phyloP scores from a whole-genome alignment of 1,140 invertebrate genomes.

The Drosophila pseudoananassae region DNA sequence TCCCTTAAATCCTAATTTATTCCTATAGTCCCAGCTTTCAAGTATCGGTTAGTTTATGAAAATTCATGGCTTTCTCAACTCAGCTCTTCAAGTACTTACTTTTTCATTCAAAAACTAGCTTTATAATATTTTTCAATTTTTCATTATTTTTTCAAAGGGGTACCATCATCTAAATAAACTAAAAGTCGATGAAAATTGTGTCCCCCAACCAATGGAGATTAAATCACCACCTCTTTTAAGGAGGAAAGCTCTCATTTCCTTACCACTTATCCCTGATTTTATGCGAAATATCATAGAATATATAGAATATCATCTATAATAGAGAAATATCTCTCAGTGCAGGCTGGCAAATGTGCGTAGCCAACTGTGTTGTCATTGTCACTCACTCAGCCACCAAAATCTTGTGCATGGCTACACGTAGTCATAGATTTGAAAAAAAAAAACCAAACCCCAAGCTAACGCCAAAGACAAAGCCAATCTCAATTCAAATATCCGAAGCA shows the following conservation, averaged over 20 bases:
- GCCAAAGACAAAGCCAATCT: constrained; percentile 4
- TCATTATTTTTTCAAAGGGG: neutral
- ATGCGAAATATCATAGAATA: too few relatives aligned
- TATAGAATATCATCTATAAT: too few relatives aligned
- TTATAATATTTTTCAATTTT: too few relatives aligned
- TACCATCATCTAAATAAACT: neutral
- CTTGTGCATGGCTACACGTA: constrained; percentile 71
- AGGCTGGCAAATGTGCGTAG: constrained; percentile 28
- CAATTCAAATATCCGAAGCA: constrained; percentile 20
- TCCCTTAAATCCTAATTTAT: too few relatives aligned
- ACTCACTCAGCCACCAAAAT: constrained; percentile 57
- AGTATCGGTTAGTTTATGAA: too few relatives aligned
- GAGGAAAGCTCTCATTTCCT: too few relatives aligned
- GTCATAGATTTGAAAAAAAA: neutral
- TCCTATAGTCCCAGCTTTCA: too few relatives aligned
- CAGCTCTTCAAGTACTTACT: neutral
- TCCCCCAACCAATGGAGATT: too few relatives aligned
- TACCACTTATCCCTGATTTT: too few relatives aligned
- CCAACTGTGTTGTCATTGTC: constrained; percentile 45
- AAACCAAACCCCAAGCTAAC: neutral
- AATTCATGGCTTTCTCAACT: neutral
- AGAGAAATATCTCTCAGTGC: constrained; percentile 28
- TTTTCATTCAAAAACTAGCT: neutral
- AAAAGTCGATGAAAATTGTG: neutral
- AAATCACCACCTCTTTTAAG: too few relatives aligned